phyloP scores from a whole-genome alignment of 2,797 vertebrate genomes.

The Lepidocolaptes lacrymiger region DNA sequence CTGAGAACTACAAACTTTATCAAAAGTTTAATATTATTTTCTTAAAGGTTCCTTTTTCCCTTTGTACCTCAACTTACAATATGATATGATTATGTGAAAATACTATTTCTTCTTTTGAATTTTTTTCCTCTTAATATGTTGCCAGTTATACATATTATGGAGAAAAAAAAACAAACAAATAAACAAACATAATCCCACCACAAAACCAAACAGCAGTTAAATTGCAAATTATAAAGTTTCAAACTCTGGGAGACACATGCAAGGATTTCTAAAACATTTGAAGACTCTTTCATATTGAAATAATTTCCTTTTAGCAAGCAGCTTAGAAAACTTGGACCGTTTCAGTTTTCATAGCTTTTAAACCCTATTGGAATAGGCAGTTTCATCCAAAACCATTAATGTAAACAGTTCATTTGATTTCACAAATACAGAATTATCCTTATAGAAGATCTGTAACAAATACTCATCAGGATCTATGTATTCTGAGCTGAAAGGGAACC shows the following conservation, averaged over 20 bases:
- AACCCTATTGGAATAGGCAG: not conserved
- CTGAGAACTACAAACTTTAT: not conserved
- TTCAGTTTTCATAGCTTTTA: not conserved
- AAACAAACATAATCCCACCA: not conserved
- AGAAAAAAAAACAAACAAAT: not conserved
- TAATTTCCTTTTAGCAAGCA: not conserved
- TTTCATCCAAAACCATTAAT: not conserved
- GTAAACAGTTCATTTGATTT: not conserved
- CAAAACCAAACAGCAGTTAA: not conserved
- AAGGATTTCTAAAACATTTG: not conserved
- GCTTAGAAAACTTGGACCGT: not conserved
- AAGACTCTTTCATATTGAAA: not conserved
- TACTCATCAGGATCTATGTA: not conserved
- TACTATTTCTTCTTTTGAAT: not conserved
- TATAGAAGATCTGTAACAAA: not conserved
- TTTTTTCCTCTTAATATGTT: not conserved
- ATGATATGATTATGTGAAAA: not conserved
- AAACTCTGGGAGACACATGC: not conserved
- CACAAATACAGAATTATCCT: not conserved
- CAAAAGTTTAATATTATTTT: not conserved
- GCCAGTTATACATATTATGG: not conserved
- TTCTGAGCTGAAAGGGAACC: not conserved
- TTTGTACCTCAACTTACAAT: not conserved
- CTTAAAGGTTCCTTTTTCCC: not conserved
- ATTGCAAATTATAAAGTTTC: not conserved